These are phyloP conservation scores for Rhizomys pruinosus DNA, from an alignment of 2,113 vertebrate species.

Conservation along the genomic window DNA sequence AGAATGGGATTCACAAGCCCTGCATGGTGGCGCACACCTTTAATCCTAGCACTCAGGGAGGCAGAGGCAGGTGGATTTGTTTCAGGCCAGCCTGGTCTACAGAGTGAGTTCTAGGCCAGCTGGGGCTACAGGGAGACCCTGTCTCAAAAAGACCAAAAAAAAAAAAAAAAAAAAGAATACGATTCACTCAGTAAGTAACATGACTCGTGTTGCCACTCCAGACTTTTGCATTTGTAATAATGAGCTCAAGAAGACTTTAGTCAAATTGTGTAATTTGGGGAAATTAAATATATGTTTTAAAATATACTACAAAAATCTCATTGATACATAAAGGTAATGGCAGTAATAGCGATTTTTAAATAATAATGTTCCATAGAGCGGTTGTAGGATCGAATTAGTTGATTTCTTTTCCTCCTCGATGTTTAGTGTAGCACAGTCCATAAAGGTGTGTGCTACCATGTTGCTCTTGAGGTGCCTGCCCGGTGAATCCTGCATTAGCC, in stretches of 20 bases:
- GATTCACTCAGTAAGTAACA: no score
- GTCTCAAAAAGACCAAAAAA: no score
- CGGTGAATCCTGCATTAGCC: neutral
- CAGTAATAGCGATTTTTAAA: neutral
- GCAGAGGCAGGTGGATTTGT: no score
- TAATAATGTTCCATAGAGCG: neutral
- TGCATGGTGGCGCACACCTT: no score
- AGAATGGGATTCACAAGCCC: no score
- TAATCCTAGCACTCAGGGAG: no score
- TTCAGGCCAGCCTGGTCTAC: no score
- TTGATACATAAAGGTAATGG: neutral
- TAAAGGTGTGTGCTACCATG: neutral
- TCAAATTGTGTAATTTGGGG: neutral
- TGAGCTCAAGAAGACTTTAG: neutral
- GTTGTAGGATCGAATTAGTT: neutral
- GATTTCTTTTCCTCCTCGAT: neutral
- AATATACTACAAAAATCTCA: neutral
- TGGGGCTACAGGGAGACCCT: no score
- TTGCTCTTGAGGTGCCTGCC: no score
- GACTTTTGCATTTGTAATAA: neutral
- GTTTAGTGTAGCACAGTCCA: neutral
- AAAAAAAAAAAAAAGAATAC: no score
- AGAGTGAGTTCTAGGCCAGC: no score
- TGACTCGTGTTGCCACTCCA: neutral
- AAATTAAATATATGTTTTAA: neutral